A percentile compares a stretch with the other conserved stretches of the same genome.
Conservation (phyloP, 2,888 invertebrate species). For the Eurytoma californica region DNA sequence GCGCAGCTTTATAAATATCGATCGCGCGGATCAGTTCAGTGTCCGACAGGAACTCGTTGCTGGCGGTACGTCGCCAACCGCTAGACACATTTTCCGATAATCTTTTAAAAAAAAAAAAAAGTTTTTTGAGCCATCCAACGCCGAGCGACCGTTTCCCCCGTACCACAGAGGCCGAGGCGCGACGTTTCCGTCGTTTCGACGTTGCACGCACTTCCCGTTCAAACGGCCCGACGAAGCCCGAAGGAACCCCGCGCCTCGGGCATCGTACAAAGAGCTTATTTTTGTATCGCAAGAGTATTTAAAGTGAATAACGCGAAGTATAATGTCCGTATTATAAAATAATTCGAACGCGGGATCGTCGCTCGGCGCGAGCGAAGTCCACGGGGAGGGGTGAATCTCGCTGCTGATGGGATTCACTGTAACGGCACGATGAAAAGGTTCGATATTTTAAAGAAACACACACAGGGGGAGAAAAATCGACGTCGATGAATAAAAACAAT, state of each 20-base stretch:
- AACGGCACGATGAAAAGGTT: conserved; percentile 43
- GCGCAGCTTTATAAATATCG: neutral
- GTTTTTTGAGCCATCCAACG: neutral
- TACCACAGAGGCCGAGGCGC: neutral
- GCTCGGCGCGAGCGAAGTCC: conserved; percentile 24
- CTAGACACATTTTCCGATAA: neutral
- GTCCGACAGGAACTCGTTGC: neutral
- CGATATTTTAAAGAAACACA: conserved; percentile 44
- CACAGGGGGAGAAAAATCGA: too few relatives aligned
- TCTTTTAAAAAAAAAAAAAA: neutral
- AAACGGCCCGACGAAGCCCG: neutral
- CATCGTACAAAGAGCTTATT: conserved; percentile 52
- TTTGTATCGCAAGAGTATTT: conserved; percentile 50
- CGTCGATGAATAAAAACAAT: conserved; percentile 16
- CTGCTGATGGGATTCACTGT: conserved; percentile 27
- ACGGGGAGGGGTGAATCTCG: conserved; percentile 22
- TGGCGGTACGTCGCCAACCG: neutral
- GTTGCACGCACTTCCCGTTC: neutral
- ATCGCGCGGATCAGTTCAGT: neutral
- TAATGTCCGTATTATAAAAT: conserved; percentile 33
- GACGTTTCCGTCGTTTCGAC: conserved; percentile 13
- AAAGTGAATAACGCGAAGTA: conserved; percentile 9
- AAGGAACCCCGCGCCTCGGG: conserved; percentile 19
- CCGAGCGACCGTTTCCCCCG: conserved; percentile 26
- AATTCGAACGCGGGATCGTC: conserved; percentile 41